Evolutionary conservation across 2,797 vertebrate genomes (phyloP), one percentile per base, ranked within the genome.

Genomic region (Heteromormyrus szaboi): DNA sequence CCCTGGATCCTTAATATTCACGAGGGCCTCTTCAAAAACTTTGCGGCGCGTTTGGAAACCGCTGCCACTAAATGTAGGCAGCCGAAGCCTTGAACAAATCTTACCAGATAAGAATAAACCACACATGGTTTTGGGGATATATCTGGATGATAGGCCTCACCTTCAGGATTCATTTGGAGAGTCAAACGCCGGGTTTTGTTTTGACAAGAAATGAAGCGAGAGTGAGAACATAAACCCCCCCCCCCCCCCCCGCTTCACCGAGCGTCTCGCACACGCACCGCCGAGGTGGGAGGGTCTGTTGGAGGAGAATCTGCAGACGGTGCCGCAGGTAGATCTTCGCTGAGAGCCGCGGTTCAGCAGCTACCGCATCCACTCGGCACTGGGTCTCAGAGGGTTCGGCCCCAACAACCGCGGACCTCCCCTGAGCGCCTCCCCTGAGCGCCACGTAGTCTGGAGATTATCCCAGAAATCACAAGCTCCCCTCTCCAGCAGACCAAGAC

Each of bases 1-100:
- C 88, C 17, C 59, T 7, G 84, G 62, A 86, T 86, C 46, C 59
- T 48, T 51, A 68, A 72, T 86, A 89, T 86, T 65, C 88, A 68
- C 54, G 19, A 33, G 79, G 59, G 44, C 46, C 46, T n/a, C 62
- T 86, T 89, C 88, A 53, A 17, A 11, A 33, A 29, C 62, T 62
- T 84, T 89, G 14, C 25, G 0, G 46, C 17, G 62, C 33, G 5
- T 37, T 50, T 68, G 48, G 59, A 86, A 46, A 85, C 41, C 2
- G 81, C 44, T 51, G 81, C 83, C 79, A 22, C 56, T 65, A 85
- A 87, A 89, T 54, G 46, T 44, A 41, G 59, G 46, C 12, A 37
- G 46, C 59, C 37, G 86, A 68, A 65, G 9, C 37, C 54, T 46
- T 6, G 22, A 87, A 65, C 86, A 87, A 53, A 87, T 48, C 86